Evolutionary conservation across 2,797 vertebrate genomes (phyloP), one percentile per base, ranked within the genome.

Genomic region (Pogoniulus pusillus): DNA sequence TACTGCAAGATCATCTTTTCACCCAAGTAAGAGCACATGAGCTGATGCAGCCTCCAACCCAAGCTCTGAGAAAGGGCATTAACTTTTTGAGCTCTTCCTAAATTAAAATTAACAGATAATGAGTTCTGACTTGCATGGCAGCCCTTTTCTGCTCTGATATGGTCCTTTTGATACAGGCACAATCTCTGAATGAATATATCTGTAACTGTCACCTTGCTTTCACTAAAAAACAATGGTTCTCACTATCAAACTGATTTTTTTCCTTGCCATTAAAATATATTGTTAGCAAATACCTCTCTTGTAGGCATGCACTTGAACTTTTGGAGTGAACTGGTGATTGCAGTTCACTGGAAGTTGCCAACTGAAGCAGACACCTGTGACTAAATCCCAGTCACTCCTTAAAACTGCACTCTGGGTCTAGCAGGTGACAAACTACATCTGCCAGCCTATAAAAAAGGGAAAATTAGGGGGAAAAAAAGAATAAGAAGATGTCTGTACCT

Each of bases 11-110:
- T 3, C 16, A 13, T 16, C 35, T 39, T 8, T 7, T 64, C 29
- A 16, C 20, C 8, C 4, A 1, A 4, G 53, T 63, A 57, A 45
- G 10, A 53, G 23, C 12, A 9, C 0, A 0, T 20, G 29, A 64
- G 12, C 34, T 55, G 55, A 4, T 4, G 2, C 23, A 3, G 3
- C 16, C 10, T 39, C 45, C 22, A 17, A 27, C 7, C 4, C 8
- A 7, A 41, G 16, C 8, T 60, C 29, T 66, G 32, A 26, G 47
- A 34, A 30, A 39, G 5, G 2, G 1, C 6, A 4, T 19, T 1
- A 5, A 6, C 22, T 55, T 71, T 64, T 47, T 4, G 9, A 43
- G 27, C 3, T 85, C 16, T 34, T 43, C 2, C 14, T 57, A 17
- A 66, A 41, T 4, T 1, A 47, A 19, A 63, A 41, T 3, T 32